Base-by-base conservation (phyloP, 2,113 vertebrate genomes). In the Glareola pratincola region DNA sequence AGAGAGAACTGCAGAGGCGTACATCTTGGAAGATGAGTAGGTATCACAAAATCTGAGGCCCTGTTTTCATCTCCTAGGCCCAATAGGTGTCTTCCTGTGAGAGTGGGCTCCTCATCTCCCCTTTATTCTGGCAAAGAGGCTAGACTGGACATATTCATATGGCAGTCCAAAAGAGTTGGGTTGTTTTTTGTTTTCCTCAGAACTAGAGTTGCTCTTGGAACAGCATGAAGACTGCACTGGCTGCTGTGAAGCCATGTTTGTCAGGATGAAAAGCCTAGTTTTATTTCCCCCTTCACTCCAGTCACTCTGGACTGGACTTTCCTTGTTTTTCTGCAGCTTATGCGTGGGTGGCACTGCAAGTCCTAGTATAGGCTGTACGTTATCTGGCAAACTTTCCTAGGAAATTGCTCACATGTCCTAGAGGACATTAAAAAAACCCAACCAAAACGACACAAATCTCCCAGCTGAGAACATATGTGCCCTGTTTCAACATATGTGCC, bases 381-480 rank as follows among this genome's bases (percentile, higher is more conserved):
- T 47, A 92, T 63, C 51, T 3, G 2, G 48, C 21, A 82, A 43
- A 83, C 30, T 90, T 39, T 92, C 53, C 68, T 51, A 86, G 67
- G 62, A 85, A 88, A 83, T 60, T 15, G 23, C 23, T 83, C 57
- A 64, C 29, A 1, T 48, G 62, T 80, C 48, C 83, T 73, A 47
- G 15, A 71, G 36, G 0, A 0, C 76, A 60, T 79, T n/a, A 56
- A 10, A 56, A 32, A 3, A 19, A 32, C 21, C 47, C 47, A 47
- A 47, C 47, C 16, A 54, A 12, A 14, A 5, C 19, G 51, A n/a
- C n/a, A 75, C 51, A 56, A 23, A 64, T 83, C 48, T 79, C 71
- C 88, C 54, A 48, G 50, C 53, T 90, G 62, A 91, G 69, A 96
- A 54, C 45, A 57, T 86, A 77, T 82, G 69, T 90, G 48, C 62